These are phyloP conservation scores for Parazoanthus darwini DNA, from an alignment of 92 coral and sea anemone species.

Conservation along the genomic window DNA sequence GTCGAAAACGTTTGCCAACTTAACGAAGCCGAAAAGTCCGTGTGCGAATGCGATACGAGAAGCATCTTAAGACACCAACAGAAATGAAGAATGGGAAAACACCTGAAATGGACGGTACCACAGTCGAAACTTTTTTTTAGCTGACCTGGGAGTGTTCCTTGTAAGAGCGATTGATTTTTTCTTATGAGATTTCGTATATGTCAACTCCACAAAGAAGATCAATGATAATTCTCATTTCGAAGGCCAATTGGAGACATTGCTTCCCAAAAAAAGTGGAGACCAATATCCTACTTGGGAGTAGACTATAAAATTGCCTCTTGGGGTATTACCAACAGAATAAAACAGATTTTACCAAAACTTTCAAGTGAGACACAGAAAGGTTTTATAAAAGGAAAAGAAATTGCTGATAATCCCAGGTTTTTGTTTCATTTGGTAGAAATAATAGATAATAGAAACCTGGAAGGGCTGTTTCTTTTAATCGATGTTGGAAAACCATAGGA, in stretches of 20 bases:
- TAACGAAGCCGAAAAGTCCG: conserved; percentile 10
- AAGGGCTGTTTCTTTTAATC: no score
- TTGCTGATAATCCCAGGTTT: no score
- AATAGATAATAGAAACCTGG: no score
- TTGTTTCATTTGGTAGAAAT: no score
- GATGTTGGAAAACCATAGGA: no score
- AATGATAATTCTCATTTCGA: conserved; percentile 11
- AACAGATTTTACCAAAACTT: no score
- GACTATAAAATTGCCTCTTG: no score
- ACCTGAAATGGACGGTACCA: conserved; percentile 22
- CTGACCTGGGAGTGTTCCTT: conserved; percentile 1
- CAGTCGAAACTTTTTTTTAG: neutral
- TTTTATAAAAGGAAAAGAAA: no score
- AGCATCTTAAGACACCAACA: neutral
- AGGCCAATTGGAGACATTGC: conserved; percentile 6
- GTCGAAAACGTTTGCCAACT: conserved; percentile 8
- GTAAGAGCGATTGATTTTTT: conserved; percentile 1
- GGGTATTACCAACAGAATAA: no score
- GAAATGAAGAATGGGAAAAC: neutral
- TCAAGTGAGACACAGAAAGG: no score
- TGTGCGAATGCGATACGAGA: conserved; percentile 41
- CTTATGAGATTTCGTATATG: neutral
- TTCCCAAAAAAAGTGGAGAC: neutral
- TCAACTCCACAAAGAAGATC: neutral
- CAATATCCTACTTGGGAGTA: neutral